phyloP scores from a whole-genome alignment of 2,797 vertebrate species.

The Emydoidea blandingii region DNA sequence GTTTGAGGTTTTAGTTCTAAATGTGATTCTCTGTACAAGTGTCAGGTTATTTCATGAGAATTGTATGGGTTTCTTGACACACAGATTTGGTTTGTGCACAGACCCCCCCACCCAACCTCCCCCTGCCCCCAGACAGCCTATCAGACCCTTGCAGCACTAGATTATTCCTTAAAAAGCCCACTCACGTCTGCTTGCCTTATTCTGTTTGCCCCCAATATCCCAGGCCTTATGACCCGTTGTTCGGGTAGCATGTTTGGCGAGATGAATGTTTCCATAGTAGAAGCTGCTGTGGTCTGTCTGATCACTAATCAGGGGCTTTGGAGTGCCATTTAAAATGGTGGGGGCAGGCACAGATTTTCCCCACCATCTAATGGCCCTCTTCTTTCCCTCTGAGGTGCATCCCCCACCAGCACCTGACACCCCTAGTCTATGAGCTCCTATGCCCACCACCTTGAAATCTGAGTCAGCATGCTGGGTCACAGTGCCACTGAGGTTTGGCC shows the following conservation, averaged over 20 bases:
- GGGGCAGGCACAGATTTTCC: neutral
- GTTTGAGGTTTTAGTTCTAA: constrained; percentile 3
- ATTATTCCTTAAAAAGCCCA: constrained; percentile 48
- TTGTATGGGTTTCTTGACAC: neutral
- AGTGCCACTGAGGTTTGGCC: neutral
- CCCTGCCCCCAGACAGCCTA: neutral
- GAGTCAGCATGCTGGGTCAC: neutral
- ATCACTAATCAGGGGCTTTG: neutral
- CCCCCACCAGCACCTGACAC: neutral
- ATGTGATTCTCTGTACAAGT: constrained; percentile 2
- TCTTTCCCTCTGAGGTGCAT: neutral
- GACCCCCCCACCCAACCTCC: no score
- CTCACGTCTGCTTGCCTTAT: constrained; percentile 33
- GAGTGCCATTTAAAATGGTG: neutral
- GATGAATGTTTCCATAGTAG: constrained; percentile 3
- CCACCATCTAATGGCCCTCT: neutral
- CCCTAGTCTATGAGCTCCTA: neutral
- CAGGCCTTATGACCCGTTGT: neutral
- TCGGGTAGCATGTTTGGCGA: constrained; percentile 27
- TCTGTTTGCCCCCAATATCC: constrained; percentile 35
- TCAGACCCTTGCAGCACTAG: neutral
- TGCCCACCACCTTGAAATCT: neutral
- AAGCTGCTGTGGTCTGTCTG: neutral
- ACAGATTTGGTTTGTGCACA: neutral
- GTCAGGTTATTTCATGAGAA: constrained; percentile 37